Base-by-base conservation (phyloP, 92 coral and sea anemone genomes). In the Phenganax marumi region DNA sequence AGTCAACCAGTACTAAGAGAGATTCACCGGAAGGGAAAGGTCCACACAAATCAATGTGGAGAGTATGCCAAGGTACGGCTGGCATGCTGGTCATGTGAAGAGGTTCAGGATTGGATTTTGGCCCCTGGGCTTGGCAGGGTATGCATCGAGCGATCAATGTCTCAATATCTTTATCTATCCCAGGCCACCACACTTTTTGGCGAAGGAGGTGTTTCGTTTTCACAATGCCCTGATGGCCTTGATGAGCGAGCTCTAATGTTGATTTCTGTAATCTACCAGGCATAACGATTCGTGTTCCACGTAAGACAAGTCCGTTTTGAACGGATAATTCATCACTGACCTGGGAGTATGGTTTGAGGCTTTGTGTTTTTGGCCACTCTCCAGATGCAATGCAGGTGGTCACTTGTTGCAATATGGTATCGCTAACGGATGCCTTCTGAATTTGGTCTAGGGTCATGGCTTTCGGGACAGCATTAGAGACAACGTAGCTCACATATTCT, bases 131-230 rank as follows among this genome's bases (percentile, higher is more conserved):
- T 47, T 73, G 78, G 78, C 78, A 73, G 25, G 75, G 53, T 17
- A 70, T 10, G 53, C 75, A 70, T 70, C 18, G 76, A 70, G 8
- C 22, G 8, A 70, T 70, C 76, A 48, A 10, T 14, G 13, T 70
- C 8, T 70, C 76, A 70, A 48, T 12, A 58, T 58, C 65, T 58
- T 58, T 58, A 23, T 58, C 65, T 13, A 14, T 58, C n/a, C 65
- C 65, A 16, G 43, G 70, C 56, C 79, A 73, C 79, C 62, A 73
- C 50, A 52, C 79, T 52, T 73, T 73, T 50, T 73, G 79, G 39
- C 61, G 62, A 12, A 73, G 79, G 51, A 73, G 79, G 8, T 73
- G 79, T 49, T 73, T 73, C n/a, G 62, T 73, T 50, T 73, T 73
- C 60, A 73, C 79, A n/a, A 73, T 21, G 39, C 79, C 79, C 60